A percentile compares a stretch with the other conserved stretches of the same genome.
Conservation (phyloP, 2,888 invertebrate species). For the Nasonia oneida region DNA sequence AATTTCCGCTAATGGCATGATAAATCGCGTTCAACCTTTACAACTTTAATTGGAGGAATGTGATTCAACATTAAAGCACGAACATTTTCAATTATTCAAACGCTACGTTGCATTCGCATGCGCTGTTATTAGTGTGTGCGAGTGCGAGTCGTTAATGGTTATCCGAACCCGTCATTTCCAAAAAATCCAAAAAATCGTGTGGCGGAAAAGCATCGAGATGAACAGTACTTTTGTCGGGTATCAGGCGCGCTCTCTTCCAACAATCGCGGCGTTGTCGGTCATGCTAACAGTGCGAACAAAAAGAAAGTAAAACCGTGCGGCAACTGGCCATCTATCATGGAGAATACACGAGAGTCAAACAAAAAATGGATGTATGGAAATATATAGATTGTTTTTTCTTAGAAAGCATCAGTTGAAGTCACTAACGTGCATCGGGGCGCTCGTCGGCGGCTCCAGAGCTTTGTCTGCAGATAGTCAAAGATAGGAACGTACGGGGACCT, state of each 20-base stretch:
- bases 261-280: neutral
- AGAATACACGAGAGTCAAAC: no score
- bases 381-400: constrained; percentile 16
- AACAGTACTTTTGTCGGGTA: neutral
- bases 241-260: neutral
- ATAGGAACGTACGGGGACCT: constrained; percentile 98
- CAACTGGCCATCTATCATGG: no score
- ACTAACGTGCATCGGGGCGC: constrained; percentile 83
- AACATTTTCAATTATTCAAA: no score
- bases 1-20: no score
- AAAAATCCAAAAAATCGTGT: neutral
- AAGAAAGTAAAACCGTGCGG: neutral
- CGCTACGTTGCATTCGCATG: neutral
- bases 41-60: no score
- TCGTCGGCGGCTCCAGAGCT: constrained; percentile 83
- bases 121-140: neutral
- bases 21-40: no score
- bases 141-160: neutral
- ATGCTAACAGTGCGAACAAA: neutral
- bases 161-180: neutral
- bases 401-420: constrained; percentile 59
- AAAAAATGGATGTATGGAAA: neutral
- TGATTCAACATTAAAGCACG: no score
- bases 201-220: neutral
- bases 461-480: constrained; percentile 97